phyloP scores from a whole-genome alignment of 2,888 invertebrate genomes.

The Lacanobia wlatinum region DNA sequence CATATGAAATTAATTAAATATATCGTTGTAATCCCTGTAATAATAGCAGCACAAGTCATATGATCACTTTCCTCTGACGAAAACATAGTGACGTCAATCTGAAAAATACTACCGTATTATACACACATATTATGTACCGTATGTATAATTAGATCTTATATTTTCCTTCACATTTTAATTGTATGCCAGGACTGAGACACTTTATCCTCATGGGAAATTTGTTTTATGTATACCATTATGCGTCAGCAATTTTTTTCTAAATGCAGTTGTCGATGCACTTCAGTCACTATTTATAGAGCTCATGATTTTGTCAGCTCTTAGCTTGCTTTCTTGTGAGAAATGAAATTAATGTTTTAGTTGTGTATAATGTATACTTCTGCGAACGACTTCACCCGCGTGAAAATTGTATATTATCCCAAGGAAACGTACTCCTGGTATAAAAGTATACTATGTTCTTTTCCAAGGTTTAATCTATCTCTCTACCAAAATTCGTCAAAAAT shows the following conservation, averaged over 20 bases:
- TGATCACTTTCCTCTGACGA: slow-evolving; percentile 35
- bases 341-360: too few relatives aligned
- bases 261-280: neutral
- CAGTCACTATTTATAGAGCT: too few relatives aligned
- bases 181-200: neutral
- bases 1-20: slow-evolving; percentile 41
- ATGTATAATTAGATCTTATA: neutral
- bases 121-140: neutral
- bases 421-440: too few relatives aligned
- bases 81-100: slow-evolving; percentile 44
- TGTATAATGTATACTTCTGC: too few relatives aligned
- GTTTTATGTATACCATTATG: too few relatives aligned
- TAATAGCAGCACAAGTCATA: slow-evolving; percentile 49
- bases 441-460: too few relatives aligned
- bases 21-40: slow-evolving; percentile 38
- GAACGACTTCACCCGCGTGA: too few relatives aligned
- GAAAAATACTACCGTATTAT: slow-evolving; percentile 4
- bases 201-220: neutral
- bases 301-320: too few relatives aligned
- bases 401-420: too few relatives aligned
- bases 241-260: neutral
- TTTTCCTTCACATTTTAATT: neutral
- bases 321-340: too few relatives aligned
- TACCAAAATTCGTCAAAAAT: too few relatives aligned
- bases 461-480: too few relatives aligned